These are phyloP conservation scores for Sesia bembeciformis DNA, from an alignment of 2,888 invertebrate genomes.

Conservation along the genomic window DNA sequence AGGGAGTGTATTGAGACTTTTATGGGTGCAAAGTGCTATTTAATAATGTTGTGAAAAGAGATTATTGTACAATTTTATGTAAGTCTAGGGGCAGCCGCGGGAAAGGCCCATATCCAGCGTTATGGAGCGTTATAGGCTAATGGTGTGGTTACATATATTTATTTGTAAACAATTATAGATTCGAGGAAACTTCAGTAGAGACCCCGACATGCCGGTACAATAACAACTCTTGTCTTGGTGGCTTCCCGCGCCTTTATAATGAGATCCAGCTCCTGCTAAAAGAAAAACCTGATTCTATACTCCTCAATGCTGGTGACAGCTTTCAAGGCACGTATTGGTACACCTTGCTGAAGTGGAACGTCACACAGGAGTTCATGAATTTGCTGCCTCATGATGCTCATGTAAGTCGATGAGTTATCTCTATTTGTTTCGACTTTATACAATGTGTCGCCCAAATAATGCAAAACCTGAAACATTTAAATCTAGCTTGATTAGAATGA, in stretches of 20 bases:
- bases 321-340: constrained; percentile 93
- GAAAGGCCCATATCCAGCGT: too few species aligned
- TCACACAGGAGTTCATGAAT: constrained; percentile 84
- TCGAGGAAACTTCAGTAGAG: constrained; percentile 73
- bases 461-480: too few species aligned
- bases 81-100: too few species aligned
- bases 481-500: too few species aligned
- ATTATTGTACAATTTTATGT: too few species aligned
- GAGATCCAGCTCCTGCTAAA: constrained; percentile 62
- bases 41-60: too few species aligned
- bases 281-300: constrained; percentile 74
- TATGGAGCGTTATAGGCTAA: background rate
- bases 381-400: constrained; percentile 83
- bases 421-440: background rate
- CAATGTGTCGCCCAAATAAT: too few species aligned
- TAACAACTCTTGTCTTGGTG: constrained; percentile 77
- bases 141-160: background rate
- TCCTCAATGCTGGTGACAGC: constrained; percentile 88
- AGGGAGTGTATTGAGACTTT: too few species aligned
- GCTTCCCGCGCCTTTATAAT: constrained; percentile 78
- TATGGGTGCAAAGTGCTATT: too few species aligned
- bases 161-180: constrained; percentile 43
- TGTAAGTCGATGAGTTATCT: constrained; percentile 49
- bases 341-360: constrained; percentile 81
- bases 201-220: constrained; percentile 72